Evolutionary conservation across 1,140 invertebrate genomes (phyloP), one percentile per base, ranked within the genome.

Genomic region (Drosophila auraria): DNA sequence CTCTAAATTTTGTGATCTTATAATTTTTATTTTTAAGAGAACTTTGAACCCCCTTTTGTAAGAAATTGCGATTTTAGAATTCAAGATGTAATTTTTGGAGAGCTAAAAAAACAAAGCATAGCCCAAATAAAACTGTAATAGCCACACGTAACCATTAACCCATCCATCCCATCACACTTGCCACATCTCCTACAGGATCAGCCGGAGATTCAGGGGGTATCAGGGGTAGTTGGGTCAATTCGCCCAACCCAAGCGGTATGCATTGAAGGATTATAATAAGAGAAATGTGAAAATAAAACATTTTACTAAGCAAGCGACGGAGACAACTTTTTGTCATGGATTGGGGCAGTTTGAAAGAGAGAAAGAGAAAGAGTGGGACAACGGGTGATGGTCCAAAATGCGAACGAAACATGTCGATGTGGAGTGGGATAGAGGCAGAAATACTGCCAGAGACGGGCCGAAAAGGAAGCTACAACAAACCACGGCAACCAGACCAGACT

Each of bases 231-330:
- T 59, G 53, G 50, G 56, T 50, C 74, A 68, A 71, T 62, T 47
- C 59, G 36, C 59, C 59, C 70, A 70, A 80, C 44, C 83, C 80
- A 51, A 75, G 62, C 30, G 57, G 53, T 78, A 81, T 91, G 83
- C 81, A 89, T 82, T 91, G 83, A 84, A 91, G 87, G 87, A 91
- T 91, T 91, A 91, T 91, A 91, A 91, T 91, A 91, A 87, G 87
- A 91, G 87, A 91, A 84, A 91, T 91, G 89, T 91, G 81, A 78
- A 91, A 89, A 82, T 91, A 87, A 83, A 87, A 87, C 91, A 91
- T 91, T 82, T 84, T 78, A 73, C 80, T 82, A 90, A 69, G 83
- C 81, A 70, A 68, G 87, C 74, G 75, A 84, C 73, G 83, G 83
- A 81, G 65, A 81, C 84, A 83, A 87, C 73, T 87, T 83, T 83